phyloP scores from a whole-genome alignment of 92 coral and sea anemone species.

The Porites cylindrica region DNA sequence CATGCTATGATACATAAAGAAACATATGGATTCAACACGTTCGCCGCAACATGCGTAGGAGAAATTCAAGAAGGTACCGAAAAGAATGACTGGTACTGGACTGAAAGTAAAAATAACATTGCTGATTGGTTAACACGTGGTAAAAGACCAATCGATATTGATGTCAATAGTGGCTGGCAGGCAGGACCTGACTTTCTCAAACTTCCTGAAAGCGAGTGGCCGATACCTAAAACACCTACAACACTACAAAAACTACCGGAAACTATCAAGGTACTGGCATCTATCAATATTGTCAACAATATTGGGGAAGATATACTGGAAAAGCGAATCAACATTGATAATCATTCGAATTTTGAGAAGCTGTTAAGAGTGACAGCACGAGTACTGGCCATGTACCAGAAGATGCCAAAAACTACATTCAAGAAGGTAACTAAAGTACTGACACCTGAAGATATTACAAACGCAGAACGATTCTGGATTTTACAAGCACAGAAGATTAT shows the following conservation, averaged over 20 bases:
- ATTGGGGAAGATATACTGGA: slow-evolving; percentile 1
- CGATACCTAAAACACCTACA: slow-evolving; percentile 2
- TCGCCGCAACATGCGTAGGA: slow-evolving; percentile 67
- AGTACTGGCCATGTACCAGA: slow-evolving; percentile 27
- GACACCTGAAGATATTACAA: slow-evolving; percentile 16
- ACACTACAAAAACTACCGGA: slow-evolving; percentile 43
- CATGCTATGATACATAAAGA: slow-evolving; percentile 34
- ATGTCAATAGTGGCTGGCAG: slow-evolving; percentile 52
- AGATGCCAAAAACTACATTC: slow-evolving; percentile 35
- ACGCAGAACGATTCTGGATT: slow-evolving; percentile 50
- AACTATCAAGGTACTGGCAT: slow-evolving; percentile 4
- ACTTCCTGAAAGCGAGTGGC: slow-evolving; percentile 49
- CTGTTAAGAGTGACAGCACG: slow-evolving; percentile 58
- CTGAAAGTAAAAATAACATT: slow-evolving; percentile 55
- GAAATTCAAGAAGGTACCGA: slow-evolving; percentile 68
- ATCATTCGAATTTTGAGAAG: slow-evolving; percentile 39
- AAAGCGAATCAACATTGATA: slow-evolving; percentile 18
- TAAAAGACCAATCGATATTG: slow-evolving; percentile 49
- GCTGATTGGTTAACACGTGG: slow-evolving; percentile 72
- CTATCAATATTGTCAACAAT: not conserved
- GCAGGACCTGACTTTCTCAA: slow-evolving; percentile 60
- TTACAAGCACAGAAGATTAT: slow-evolving; percentile 37
- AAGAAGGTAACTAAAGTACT: slow-evolving; percentile 23
- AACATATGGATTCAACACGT: slow-evolving; percentile 73
- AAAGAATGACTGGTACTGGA: slow-evolving; percentile 67